phyloP scores from a whole-genome alignment of 2,113 vertebrate genomes.

The Nematolebias whitei region DNA sequence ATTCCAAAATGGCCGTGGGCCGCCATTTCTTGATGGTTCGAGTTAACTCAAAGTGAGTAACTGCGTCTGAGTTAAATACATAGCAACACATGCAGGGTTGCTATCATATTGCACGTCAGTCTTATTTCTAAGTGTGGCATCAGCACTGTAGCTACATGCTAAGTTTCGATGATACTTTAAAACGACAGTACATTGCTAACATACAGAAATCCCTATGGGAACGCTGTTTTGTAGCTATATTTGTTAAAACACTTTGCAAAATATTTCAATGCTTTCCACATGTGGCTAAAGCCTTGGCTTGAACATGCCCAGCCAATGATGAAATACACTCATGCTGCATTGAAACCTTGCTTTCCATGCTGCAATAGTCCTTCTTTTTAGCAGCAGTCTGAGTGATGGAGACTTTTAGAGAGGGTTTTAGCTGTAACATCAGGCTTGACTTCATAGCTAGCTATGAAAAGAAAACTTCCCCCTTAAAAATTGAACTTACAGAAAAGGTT shows the following conservation, averaged over 20 bases:
- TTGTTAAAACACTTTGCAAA: constrained; percentile 45
- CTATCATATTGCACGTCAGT: constrained; percentile 51
- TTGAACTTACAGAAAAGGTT: background rate
- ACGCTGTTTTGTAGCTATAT: constrained; percentile 32
- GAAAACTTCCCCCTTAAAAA: background rate
- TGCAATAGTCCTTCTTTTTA: constrained; percentile 49
- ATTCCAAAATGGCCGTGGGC: constrained; percentile 63
- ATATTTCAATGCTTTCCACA: constrained; percentile 70
- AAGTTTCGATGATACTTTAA: constrained; percentile 49
- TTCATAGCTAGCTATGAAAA: background rate
- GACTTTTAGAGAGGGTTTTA: constrained; percentile 69
- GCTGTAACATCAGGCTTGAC: constrained; percentile 25
- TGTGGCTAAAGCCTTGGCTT: constrained; percentile 51
- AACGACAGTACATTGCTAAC: constrained; percentile 65
- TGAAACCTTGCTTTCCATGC: constrained; percentile 76
- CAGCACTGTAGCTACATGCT: constrained; percentile 70
- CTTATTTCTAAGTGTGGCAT: constrained; percentile 43
- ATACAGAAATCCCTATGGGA: constrained; percentile 47
- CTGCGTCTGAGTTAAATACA: constrained; percentile 66
- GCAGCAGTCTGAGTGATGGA: constrained; percentile 46
- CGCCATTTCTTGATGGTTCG: constrained; percentile 66
- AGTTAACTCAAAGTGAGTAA: constrained; percentile 77
- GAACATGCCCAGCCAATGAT: constrained; percentile 66
- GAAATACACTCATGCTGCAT: constrained; percentile 74
- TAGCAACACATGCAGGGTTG: constrained; percentile 75